These are phyloP conservation scores for Mustelus asterias DNA, from an alignment of 2,113 vertebrate genomes.

Conservation along the genomic window DNA sequence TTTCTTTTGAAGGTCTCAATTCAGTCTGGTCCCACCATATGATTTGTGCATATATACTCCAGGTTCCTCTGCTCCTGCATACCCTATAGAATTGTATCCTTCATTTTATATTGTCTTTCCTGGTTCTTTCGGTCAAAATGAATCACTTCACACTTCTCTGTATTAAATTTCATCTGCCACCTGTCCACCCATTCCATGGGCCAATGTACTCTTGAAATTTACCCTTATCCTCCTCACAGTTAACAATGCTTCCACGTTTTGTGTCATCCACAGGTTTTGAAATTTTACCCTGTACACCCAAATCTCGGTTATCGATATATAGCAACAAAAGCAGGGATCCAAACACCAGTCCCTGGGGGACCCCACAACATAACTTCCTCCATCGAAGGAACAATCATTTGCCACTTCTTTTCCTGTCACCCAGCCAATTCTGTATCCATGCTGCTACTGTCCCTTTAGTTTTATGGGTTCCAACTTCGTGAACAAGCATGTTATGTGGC, in stretches of 20 bases:
- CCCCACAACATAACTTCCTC: too few relatives aligned
- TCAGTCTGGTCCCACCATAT: background rate
- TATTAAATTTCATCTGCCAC: background rate
- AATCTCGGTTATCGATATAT: background rate
- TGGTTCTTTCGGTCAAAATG: background rate
- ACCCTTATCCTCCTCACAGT: background rate
- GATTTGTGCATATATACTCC: background rate
- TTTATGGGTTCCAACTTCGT: background rate
- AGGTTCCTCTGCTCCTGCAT: background rate
- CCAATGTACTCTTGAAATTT: background rate
- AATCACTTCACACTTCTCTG: background rate
- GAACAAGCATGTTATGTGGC: background rate
- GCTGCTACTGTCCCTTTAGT: background rate
- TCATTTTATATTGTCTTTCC: background rate
- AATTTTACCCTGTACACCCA: background rate
- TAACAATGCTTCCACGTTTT: background rate
- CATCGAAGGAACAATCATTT: background rate
- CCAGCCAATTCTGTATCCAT: background rate
- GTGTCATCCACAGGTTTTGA: background rate
- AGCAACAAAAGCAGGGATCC: background rate
- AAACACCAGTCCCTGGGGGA: background rate
- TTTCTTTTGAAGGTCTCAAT: background rate
- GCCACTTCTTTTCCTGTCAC: background rate
- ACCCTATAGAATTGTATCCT: background rate
- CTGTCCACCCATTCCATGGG: background rate